Evolutionary conservation across 1,140 invertebrate species (phyloP).

Genomic region (Aleiodes sp.): DNA sequence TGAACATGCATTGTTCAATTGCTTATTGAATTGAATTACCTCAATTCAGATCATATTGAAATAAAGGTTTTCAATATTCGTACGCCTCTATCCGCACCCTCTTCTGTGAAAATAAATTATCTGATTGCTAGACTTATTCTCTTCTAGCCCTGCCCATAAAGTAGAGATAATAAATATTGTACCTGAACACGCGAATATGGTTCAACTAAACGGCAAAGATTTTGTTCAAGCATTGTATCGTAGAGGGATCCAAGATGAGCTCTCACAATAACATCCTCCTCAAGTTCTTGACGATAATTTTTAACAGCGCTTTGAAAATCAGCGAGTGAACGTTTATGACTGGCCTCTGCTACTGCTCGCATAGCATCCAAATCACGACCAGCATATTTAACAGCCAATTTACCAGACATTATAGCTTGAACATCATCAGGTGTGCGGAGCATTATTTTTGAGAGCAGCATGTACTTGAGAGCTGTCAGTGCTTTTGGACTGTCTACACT

Average conservation of each 20-base stretch:
- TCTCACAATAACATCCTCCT: conserved; percentile 95
- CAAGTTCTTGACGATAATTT: conserved; percentile 88
- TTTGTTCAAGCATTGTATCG: conserved; percentile 99
- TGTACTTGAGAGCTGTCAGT: conserved; percentile 95
- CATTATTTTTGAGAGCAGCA: conserved; percentile 99
- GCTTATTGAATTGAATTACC: neutral
- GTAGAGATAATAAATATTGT: conserved; percentile 21
- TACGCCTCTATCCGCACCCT: too few relatives aligned
- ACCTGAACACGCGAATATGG: conserved; percentile 98
- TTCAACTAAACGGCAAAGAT: conserved; percentile 97
- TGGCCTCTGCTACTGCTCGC: conserved; percentile 95
- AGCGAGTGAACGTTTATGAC: conserved; percentile 94
- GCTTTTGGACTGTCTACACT: conserved; percentile 93
- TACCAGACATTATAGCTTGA: conserved; percentile 93
- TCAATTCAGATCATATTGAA: neutral
- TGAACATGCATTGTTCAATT: too few relatives aligned
- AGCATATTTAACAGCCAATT: conserved; percentile 95
- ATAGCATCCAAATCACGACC: conserved; percentile 97
- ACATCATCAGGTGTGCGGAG: conserved; percentile 96
- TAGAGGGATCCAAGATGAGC: conserved; percentile 97
- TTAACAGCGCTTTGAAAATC: conserved; percentile 93
- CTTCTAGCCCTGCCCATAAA: too few relatives aligned
- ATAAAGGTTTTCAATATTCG: neutral
- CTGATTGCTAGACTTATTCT: too few relatives aligned
- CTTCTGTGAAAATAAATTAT: too few relatives aligned